phyloP scores from a whole-genome alignment of 2,888 invertebrate genomes.

The Crepidodera aurea region DNA sequence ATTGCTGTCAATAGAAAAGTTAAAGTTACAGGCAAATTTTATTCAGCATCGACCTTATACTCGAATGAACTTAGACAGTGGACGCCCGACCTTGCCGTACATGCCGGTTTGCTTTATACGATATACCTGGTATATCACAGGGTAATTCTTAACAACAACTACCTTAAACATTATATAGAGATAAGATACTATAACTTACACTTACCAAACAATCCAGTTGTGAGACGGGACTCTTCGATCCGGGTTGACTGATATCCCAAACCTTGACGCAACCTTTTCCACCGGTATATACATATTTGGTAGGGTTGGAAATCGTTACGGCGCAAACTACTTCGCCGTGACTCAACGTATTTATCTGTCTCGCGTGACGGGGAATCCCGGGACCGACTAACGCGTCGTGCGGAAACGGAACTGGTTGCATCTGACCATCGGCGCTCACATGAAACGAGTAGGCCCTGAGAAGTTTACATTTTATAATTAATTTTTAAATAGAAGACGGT shows the following conservation, averaged over 20 bases:
- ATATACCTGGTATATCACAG: too few species aligned
- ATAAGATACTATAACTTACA: too few species aligned
- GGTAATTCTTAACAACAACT: too few species aligned
- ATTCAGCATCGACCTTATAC: too few species aligned
- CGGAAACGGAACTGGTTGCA: constrained; percentile 93
- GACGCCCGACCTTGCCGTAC: too few species aligned
- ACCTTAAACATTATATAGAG: too few species aligned
- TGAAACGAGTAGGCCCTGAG: constrained; percentile 92
- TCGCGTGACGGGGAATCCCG: constrained; percentile 92
- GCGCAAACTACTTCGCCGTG: constrained; percentile 99
- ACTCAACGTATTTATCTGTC: constrained; percentile 87
- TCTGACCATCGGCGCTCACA: constrained; percentile 86
- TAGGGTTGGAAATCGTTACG: constrained; percentile 88
- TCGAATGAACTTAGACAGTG: too few species aligned
- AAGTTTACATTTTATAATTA: too few species aligned
- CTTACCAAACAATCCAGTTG: constrained; percentile 84
- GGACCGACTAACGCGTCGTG: constrained; percentile 90
- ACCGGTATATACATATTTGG: constrained; percentile 95
- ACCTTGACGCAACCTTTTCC: constrained; percentile 96
- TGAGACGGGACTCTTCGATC: constrained; percentile 79
- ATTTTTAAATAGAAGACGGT: too few species aligned
- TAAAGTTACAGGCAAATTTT: too few species aligned
- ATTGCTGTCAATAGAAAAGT: too few species aligned
- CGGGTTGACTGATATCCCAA: constrained; percentile 79
- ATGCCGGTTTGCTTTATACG: too few species aligned